Evolutionary conservation across 2,888 invertebrate species (phyloP).

Genomic region (Acronicta psi): DNA sequence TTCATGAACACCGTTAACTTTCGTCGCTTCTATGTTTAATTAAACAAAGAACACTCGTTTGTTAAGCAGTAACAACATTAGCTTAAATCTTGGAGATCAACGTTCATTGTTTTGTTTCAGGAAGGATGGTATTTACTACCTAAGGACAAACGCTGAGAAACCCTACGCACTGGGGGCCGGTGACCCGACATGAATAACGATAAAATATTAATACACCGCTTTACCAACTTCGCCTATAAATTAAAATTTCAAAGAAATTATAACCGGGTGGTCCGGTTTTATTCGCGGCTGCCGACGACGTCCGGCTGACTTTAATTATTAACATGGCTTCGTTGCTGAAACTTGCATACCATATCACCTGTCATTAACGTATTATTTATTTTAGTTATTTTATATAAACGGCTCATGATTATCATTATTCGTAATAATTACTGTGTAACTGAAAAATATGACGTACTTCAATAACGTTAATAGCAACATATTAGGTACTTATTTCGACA

Average conservation of each 20-base stretch:
- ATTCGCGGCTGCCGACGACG: slow-evolving; percentile 52
- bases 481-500: too few relatives aligned
- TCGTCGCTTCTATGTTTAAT: slow-evolving; percentile 69
- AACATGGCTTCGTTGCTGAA: slow-evolving; percentile 27
- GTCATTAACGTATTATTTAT: slow-evolving; percentile 25
- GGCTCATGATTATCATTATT: too few relatives aligned
- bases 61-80: slow-evolving; percentile 68
- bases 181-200: slow-evolving; percentile 60
- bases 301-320: slow-evolving; percentile 54
- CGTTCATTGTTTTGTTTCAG: slow-evolving; percentile 80
- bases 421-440: too few relatives aligned
- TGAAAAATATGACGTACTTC: too few relatives aligned
- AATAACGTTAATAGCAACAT: too few relatives aligned
- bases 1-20: slow-evolving; percentile 69
- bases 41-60: slow-evolving; percentile 76
- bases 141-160: slow-evolving; percentile 85
- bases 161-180: slow-evolving; percentile 83
- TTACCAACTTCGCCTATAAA: slow-evolving; percentile 76
- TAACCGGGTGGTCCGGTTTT: slow-evolving; percentile 63
- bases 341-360: slow-evolving; percentile 33
- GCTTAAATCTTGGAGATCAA: slow-evolving; percentile 74
- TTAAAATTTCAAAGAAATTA: slow-evolving; percentile 75
- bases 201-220: slow-evolving; percentile 71
- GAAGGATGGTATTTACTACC: slow-evolving; percentile 88
- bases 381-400: slow-evolving; percentile 1